phyloP scores from a whole-genome alignment of 2,797 vertebrate species.

The Acrocephalus scirpaceus region DNA sequence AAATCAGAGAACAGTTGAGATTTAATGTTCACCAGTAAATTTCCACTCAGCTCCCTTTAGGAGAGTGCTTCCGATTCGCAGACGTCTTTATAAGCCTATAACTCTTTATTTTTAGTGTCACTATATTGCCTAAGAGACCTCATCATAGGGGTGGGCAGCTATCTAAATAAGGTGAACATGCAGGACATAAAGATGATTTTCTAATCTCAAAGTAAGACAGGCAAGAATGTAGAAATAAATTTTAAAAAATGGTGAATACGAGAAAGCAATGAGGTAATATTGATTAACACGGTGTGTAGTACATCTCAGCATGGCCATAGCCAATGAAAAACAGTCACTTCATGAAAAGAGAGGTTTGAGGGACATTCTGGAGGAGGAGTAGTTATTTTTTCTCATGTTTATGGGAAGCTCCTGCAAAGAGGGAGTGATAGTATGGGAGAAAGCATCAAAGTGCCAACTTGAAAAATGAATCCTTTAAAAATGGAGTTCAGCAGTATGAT shows the following conservation, averaged over 20 bases:
- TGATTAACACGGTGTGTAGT: slow-evolving; percentile 26
- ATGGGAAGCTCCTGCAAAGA: slow-evolving; percentile 41
- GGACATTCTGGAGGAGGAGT: slow-evolving; percentile 39
- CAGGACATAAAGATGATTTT: slow-evolving; percentile 37
- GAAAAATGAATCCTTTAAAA: slow-evolving; percentile 61
- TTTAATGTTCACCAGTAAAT: slow-evolving; percentile 59
- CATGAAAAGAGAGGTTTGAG: slow-evolving; percentile 29
- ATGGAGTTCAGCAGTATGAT: neutral
- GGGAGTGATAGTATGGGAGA: slow-evolving; percentile 53
- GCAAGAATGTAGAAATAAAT: slow-evolving; percentile 50
- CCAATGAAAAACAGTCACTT: slow-evolving; percentile 41
- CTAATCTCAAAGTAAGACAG: slow-evolving; percentile 28
- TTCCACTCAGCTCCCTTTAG: slow-evolving; percentile 35
- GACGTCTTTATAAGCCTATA: slow-evolving; percentile 37
- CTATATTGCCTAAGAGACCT: slow-evolving; percentile 27
- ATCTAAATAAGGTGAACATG: slow-evolving; percentile 47
- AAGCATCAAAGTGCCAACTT: slow-evolving; percentile 62
- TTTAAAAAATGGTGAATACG: neutral
- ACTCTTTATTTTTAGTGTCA: slow-evolving; percentile 55
- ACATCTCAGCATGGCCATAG: neutral
- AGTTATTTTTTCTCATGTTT: slow-evolving; percentile 60
- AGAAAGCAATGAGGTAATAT: slow-evolving; percentile 35
- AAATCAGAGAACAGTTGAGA: slow-evolving; percentile 58
- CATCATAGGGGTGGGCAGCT: slow-evolving; percentile 11
- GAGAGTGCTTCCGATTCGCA: neutral